Base-by-base conservation (phyloP, 2,113 vertebrate genomes). In the Cyprinodon variegatus region DNA sequence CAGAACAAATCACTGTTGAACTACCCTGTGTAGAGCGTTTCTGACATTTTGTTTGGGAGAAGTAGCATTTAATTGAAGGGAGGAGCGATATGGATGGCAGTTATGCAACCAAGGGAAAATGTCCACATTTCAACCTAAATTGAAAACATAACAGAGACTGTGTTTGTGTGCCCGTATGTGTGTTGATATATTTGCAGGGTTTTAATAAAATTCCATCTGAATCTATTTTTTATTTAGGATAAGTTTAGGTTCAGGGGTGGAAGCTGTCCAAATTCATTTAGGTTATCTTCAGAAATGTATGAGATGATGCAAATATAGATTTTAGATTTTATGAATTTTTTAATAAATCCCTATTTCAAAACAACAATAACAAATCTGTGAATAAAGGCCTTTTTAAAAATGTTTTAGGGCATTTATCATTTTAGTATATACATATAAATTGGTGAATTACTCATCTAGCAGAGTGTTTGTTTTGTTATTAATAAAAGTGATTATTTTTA, bases 41-140 rank as follows among this genome's bases (percentile, higher is more conserved):
- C 80, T 92, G 93, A 94, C 92, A 89, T 92, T 93, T 94, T 93
- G 91, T 93, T 94, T 93, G 88, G 91, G 86, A 93, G 88, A 90
- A 88, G 93, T 90, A 92, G 90, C 81, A 90, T 94, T 90, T 94
- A 93, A 94, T 94, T 93, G 88, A 91, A 92, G 88, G 86, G 90
- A 90, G 86, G 83, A 90, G 86, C 81, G 83, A 90, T 84, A 88
- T 60, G 87, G 79, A 89, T 91, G 88, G 88, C 85, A 90, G 90
- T 89, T 93, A 92, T 86, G 91, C 88, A 93, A 93, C 89, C 89
- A 72, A 85, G 81, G 86, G 84, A 88, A 90, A 92, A 92, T 92
- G 86, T 93, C 91, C 88, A 76, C 88, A 85, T 90, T 88, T 92
- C 84, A 91, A 90, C 86, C 84, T 87, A 93, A 92, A 92, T 92